Conservation (phyloP, 2,888 invertebrate species). For the Lamproptera curius region DNA sequence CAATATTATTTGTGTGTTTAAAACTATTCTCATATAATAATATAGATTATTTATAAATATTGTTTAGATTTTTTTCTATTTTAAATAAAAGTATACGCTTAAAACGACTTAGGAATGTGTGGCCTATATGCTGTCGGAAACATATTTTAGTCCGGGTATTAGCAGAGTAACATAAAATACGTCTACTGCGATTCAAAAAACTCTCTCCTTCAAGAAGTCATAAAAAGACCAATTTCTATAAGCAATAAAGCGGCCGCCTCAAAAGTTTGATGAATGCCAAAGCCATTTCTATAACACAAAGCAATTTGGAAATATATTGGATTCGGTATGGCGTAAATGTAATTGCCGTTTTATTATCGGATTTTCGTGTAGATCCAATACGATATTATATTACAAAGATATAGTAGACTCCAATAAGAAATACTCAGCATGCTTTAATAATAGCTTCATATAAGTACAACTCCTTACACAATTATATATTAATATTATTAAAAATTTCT, state of each 20-base stretch:
- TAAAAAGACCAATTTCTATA: conserved; percentile 20
- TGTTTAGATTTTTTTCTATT: no score
- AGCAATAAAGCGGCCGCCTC: conserved; percentile 13
- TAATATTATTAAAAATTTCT: not conserved
- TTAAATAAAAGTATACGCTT: no score
- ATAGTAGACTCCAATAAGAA: no score
- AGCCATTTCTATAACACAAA: conserved; percentile 18
- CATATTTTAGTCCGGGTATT: no score
- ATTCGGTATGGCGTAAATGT: conserved; percentile 3
- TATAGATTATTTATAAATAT: no score
- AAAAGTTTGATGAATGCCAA: conserved; percentile 20
- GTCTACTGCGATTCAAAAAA: conserved; percentile 8
- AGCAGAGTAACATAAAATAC: conserved; percentile 4
- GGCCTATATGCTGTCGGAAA: no score
- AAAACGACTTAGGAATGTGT: no score
- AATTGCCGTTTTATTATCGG: conserved; percentile 6
- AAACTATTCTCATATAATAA: no score
- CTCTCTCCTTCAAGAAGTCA: conserved; percentile 16
- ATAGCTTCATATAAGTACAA: no score
- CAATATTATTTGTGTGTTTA: no score
- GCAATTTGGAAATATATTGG: conserved; percentile 16
- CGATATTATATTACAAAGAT: not conserved
- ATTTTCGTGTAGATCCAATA: not conserved
- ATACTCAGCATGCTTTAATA: no score
- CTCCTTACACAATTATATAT: no score